phyloP scores from a whole-genome alignment of 2,888 invertebrate genomes.

The Morinoia aosen region DNA sequence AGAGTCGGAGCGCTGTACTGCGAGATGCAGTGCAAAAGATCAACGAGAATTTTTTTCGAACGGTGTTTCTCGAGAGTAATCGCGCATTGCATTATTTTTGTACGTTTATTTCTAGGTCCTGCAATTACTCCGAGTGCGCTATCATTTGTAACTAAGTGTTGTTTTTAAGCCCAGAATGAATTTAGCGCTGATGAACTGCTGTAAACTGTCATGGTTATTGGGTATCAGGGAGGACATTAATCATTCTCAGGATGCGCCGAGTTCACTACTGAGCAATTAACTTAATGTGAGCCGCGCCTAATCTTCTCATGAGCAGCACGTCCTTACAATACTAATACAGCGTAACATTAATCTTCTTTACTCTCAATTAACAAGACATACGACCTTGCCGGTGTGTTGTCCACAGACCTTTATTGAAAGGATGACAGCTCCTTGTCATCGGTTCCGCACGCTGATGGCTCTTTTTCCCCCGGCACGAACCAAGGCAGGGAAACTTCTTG shows the following conservation, averaged over 20 bases:
- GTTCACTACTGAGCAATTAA: neutral
- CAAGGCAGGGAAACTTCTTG: neutral
- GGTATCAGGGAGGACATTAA: neutral
- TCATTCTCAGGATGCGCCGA: neutral
- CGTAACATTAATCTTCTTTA: neutral
- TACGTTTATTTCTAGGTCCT: neutral
- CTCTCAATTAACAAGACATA: neutral
- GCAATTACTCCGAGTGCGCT: neutral
- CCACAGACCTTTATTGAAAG: neutral
- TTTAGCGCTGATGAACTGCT: neutral
- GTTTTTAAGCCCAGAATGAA: neutral
- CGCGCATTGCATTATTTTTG: neutral
- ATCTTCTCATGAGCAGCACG: neutral
- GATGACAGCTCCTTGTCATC: neutral
- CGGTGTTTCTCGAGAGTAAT: neutral
- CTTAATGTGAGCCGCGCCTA: neutral
- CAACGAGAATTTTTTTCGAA: neutral
- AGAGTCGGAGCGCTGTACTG: neutral
- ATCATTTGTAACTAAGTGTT: neutral
- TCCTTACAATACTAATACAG: neutral
- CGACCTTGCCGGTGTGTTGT: neutral
- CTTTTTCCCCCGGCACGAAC: neutral
- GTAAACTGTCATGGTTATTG: neutral
- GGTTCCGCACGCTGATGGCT: neutral
- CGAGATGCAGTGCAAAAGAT: neutral